phyloP scores from a whole-genome alignment of 2,888 invertebrate species.

The Papilio gigon region DNA sequence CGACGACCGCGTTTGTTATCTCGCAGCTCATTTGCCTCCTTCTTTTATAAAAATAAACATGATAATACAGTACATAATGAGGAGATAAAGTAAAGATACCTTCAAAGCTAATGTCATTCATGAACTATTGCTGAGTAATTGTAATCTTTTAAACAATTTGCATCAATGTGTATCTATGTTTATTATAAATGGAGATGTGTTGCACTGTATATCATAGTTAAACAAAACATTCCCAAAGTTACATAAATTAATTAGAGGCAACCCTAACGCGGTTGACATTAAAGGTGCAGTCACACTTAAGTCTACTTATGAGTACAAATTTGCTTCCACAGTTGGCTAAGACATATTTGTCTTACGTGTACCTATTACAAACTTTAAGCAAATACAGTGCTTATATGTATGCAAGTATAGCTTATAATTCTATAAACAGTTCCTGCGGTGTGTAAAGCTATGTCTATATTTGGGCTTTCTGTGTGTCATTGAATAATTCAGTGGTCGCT shows the following conservation, averaged over 20 bases:
- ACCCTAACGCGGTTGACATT: conserved; percentile 60
- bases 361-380: conserved; percentile 63
- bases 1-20: too few relatives aligned
- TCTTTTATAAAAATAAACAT: too few relatives aligned
- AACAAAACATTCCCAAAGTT: conserved; percentile 41
- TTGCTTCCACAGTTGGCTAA: conserved; percentile 71
- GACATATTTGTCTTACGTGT: conserved; percentile 78
- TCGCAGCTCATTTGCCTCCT: too few relatives aligned
- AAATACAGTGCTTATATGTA: conserved; percentile 69
- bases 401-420: conserved; percentile 62
- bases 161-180: background rate
- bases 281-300: conserved; percentile 74
- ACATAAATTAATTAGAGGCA: conserved; percentile 66
- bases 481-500: conserved; percentile 81
- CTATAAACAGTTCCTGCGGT: conserved; percentile 58
- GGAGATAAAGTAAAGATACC: too few relatives aligned
- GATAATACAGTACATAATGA: too few relatives aligned
- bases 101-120: background rate
- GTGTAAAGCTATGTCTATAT: conserved; percentile 76
- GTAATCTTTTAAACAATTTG: conserved; percentile 20
- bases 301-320: conserved; percentile 76
- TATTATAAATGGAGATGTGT: conserved; percentile 25
- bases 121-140: background rate
- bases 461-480: conserved; percentile 79
- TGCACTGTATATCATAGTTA: conserved; percentile 29